A percentile compares a stretch with the other conserved stretches of the same genome.
Conservation (phyloP, 2,888 invertebrate genomes). For the Nezara viridula region DNA sequence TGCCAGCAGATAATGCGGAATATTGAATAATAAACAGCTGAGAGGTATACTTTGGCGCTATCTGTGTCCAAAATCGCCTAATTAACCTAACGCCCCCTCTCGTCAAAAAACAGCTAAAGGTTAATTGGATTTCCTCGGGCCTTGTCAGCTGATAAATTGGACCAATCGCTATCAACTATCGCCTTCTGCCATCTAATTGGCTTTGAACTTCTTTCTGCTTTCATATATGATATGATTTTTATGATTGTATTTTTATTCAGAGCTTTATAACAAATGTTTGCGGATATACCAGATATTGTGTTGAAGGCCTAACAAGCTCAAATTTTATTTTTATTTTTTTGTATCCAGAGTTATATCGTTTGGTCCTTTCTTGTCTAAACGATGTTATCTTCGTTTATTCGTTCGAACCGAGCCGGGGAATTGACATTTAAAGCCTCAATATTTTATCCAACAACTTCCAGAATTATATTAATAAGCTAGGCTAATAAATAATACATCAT, state of each 20-base stretch:
- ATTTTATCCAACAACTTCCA: too few species aligned
- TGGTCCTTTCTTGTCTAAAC: neutral
- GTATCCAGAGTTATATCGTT: neutral
- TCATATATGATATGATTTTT: too few species aligned
- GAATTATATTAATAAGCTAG: too few species aligned
- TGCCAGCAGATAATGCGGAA: neutral
- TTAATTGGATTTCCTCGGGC: constrained; percentile 22
- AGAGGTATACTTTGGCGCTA: neutral
- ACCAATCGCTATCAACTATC: neutral
- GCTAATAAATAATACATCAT: too few species aligned
- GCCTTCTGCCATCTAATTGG: neutral
- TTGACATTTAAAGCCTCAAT: too few species aligned
- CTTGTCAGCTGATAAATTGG: constrained; percentile 9
- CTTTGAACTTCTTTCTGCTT: neutral
- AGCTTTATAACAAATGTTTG: neutral
- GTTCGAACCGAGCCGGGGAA: neutral
- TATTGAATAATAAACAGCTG: neutral
- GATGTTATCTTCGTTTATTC: neutral
- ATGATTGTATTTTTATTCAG: too few species aligned
- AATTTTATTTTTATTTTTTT: neutral
- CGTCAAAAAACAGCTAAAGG: neutral
- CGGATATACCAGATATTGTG: neutral
- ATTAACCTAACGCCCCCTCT: neutral
- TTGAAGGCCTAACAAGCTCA: too few species aligned
- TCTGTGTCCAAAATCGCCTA: neutral